Conservation (phyloP, 2,888 invertebrate species). For the Chromoteleia sp. region DNA sequence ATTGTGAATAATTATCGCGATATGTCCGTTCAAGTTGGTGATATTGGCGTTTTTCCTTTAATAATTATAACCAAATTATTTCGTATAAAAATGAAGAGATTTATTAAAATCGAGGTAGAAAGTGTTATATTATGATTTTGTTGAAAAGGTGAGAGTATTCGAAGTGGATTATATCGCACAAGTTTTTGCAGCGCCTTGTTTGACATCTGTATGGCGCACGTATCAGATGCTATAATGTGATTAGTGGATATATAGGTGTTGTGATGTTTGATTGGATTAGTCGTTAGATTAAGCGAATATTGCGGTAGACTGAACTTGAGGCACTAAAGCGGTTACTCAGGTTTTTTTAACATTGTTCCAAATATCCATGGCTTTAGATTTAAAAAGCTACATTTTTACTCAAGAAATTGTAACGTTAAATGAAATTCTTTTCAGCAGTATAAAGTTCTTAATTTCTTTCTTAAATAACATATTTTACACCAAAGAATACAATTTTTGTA, state of each 20-base stretch:
- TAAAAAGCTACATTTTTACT: not conserved
- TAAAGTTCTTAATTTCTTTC: too few species aligned
- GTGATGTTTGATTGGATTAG: constrained; percentile 69
- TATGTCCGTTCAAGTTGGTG: too few species aligned
- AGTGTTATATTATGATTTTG: constrained; percentile 10
- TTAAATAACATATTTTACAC: too few species aligned
- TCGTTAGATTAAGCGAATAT: constrained; percentile 69
- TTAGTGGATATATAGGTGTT: constrained; percentile 58
- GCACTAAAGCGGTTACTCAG: constrained; percentile 19
- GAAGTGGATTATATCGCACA: constrained; percentile 30
- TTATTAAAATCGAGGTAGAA: too few species aligned
- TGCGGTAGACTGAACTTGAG: constrained; percentile 52
- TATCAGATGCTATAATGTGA: constrained; percentile 51
- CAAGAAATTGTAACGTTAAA: not conserved
- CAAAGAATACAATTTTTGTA: too few species aligned
- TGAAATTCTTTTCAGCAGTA: too few species aligned
- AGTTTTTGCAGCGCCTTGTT: constrained; percentile 40
- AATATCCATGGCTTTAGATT: constrained; percentile 21
- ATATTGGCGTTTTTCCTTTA: too few species aligned
- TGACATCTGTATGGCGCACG: constrained; percentile 39
- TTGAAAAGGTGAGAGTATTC: constrained; percentile 23
- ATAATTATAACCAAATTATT: too few species aligned
- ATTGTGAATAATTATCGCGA: too few species aligned
- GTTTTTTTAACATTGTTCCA: constrained; percentile 28
- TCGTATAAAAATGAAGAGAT: too few species aligned